phyloP scores from a whole-genome alignment of 2,797 vertebrate species.

The Acanthiza pusilla region DNA sequence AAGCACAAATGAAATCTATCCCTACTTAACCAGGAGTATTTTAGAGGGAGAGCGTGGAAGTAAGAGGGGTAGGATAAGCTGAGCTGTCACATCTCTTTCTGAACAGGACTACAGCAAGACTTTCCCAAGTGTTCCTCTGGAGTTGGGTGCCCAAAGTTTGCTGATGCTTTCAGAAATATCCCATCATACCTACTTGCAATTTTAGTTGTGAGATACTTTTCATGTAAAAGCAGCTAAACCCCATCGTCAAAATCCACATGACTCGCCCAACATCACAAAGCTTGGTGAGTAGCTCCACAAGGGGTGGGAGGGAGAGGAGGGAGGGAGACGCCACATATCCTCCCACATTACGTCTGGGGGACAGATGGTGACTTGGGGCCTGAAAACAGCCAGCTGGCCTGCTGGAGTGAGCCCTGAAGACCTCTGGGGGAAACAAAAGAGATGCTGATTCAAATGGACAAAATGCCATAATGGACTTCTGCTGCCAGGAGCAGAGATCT shows the following conservation, averaged over 20 bases:
- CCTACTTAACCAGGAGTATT: not conserved
- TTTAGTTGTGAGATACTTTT: not conserved
- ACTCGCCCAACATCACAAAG: not conserved
- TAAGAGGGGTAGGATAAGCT: not conserved
- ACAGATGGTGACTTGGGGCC: not conserved
- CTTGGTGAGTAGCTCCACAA: accelerated
- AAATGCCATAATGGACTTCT: not conserved
- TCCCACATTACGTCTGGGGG: not conserved
- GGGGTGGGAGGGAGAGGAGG: too few species aligned
- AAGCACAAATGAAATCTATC: not conserved
- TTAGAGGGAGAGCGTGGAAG: not conserved
- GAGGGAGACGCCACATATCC: not conserved
- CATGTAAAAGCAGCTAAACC: not conserved
- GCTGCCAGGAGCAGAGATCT: not conserved
- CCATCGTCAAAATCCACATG: not conserved
- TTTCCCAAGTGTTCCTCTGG: not conserved
- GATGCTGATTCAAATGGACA: not conserved
- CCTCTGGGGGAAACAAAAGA: not conserved
- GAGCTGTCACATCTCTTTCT: not conserved
- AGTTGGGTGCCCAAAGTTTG: not conserved
- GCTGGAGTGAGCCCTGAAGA: not conserved
- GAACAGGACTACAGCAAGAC: not conserved
- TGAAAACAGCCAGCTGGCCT: not conserved
- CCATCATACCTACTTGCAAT: accelerated
- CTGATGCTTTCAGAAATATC: not conserved